Conservation (phyloP, 1,140 invertebrate genomes). For the Scaptomyza montana region DNA sequence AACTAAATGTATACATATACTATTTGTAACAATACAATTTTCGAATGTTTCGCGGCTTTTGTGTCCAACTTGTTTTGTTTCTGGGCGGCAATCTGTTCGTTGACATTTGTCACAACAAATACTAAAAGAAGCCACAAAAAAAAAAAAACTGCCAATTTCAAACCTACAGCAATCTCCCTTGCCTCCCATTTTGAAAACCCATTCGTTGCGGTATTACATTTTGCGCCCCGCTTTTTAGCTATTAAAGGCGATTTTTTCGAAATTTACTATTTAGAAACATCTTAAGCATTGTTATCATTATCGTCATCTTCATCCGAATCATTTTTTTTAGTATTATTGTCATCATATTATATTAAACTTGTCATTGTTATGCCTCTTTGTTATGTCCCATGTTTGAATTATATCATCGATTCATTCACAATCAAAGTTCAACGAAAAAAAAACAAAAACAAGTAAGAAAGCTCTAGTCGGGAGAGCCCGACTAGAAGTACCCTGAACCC, state of each 20-base stretch:
- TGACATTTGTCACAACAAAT: slow-evolving; percentile 59
- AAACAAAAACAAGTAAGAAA: too few relatives aligned
- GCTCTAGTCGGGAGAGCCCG: too few relatives aligned
- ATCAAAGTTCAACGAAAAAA: neutral
- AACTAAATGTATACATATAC: slow-evolving; percentile 30
- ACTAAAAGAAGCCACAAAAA: slow-evolving; percentile 12
- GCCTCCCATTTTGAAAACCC: slow-evolving; percentile 11
- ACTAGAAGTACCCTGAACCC: too few relatives aligned
- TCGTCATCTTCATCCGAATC: slow-evolving; percentile 1
- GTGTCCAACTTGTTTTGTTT: slow-evolving; percentile 46
- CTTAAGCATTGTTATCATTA: slow-evolving; percentile 25
- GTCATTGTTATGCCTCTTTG: slow-evolving; percentile 31
- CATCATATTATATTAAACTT: neutral
- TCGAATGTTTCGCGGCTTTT: slow-evolving; percentile 70
- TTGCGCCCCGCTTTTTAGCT: slow-evolving; percentile 28
- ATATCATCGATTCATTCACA: slow-evolving; percentile 27
- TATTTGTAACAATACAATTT: slow-evolving; percentile 62
- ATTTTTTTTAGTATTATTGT: neutral
- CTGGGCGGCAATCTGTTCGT: slow-evolving; percentile 67
- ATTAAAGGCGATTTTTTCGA: slow-evolving; percentile 36
- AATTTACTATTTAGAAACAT: slow-evolving; percentile 47
- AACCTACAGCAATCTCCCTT: slow-evolving; percentile 5
- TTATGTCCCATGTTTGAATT: slow-evolving; percentile 35
- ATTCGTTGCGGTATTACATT: slow-evolving; percentile 42
- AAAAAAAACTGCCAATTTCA: slow-evolving; percentile 21